Base-by-base conservation (phyloP, 2,113 vertebrate species). In the Lontra canadensis region DNA sequence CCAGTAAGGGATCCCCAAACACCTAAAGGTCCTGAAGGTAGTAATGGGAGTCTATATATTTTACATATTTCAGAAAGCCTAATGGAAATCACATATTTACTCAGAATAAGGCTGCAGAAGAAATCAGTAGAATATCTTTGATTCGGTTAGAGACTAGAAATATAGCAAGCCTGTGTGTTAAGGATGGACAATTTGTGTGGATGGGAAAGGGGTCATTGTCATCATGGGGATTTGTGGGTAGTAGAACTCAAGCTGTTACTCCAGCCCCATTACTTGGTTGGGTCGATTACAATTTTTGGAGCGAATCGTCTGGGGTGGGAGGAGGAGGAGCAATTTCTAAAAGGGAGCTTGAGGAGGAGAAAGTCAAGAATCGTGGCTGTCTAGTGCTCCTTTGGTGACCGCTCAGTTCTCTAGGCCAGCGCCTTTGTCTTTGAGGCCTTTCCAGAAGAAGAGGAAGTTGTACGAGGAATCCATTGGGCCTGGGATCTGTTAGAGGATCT, bases 31-130 rank as follows among this genome's bases (percentile, higher is more conserved):
- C 90, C 95, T 90, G 92, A 74, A 82, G 87, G 67, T 90, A 93
- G 96, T 94, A 89, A 97, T 90, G 76, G 93, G 95, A 92, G 94
- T 88, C 88, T 85, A 88, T 93, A 88, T 88, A 95, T 95, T 96
- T 95, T 93, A 94, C 84, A 94, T 96, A 93, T 95, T 97, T 96
- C 94, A 96, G 88, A 97, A 96, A 82, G 47, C 84, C 88, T 90
- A 90, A 63, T 90, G 94, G 94, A 96, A 90, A 90, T 97, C 82
- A 95, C 86, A 96, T 96, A 90, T 96, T 96, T 82, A 95, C 92
- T 71, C 49, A 85, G 96, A 93, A 89, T 81, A 92, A 78, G 84
- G 85, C 78, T 90, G 97, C 84, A 88, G 90, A 90, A 96, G 95
- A 96, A 94, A 96, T 61, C 42, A 81, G 87, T 10, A 74, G 63